A percentile compares a stretch with the other conserved stretches of the same genome.
These are phyloP conservation scores for Maccullochella peelii DNA, from an alignment of 2,113 vertebrate genomes.

Conservation along the genomic window DNA sequence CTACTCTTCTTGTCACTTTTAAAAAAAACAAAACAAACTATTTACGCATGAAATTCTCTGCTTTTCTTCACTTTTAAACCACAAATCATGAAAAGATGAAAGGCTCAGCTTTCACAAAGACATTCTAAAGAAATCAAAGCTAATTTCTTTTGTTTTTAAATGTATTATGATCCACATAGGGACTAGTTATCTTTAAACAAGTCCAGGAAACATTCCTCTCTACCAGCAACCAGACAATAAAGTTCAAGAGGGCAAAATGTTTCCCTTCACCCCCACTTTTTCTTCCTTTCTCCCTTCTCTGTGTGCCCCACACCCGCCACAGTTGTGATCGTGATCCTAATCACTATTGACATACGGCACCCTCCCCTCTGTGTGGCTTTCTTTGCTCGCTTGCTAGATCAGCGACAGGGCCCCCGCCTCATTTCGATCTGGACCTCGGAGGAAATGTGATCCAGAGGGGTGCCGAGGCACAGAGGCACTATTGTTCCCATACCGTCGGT, in stretches of 20 bases:
- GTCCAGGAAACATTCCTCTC: constrained; percentile 56
- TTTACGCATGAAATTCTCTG: constrained; percentile 43
- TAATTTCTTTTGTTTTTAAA: constrained; percentile 27
- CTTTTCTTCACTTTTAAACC: constrained; percentile 21
- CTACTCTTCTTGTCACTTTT: constrained; percentile 19
- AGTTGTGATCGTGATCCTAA: constrained; percentile 76
- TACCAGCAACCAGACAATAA: constrained; percentile 56
- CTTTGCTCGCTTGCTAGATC: constrained; percentile 64
- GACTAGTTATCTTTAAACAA: constrained; percentile 45
- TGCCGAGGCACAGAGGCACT: constrained; percentile 78
- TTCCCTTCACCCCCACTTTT: constrained; percentile 22
- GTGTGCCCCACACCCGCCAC: constrained; percentile 46
- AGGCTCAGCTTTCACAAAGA: constrained; percentile 9
- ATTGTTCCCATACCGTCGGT: constrained; percentile 74
- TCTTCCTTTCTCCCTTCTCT: constrained; percentile 8
- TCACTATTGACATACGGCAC: constrained; percentile 77
- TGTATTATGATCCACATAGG: background rate
- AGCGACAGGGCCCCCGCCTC: constrained; percentile 71
- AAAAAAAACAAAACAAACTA: constrained; percentile 44
- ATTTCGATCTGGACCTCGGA: constrained; percentile 73
- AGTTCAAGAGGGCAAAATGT: constrained; percentile 60
- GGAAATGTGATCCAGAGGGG: constrained; percentile 82
- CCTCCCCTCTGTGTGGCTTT: constrained; percentile 76
- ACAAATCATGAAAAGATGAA: constrained; percentile 27
- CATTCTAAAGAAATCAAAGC: constrained; percentile 15